These are phyloP conservation scores for Drosophila subsilvestris DNA, from an alignment of 2,888 invertebrate species.

Conservation along the genomic window DNA sequence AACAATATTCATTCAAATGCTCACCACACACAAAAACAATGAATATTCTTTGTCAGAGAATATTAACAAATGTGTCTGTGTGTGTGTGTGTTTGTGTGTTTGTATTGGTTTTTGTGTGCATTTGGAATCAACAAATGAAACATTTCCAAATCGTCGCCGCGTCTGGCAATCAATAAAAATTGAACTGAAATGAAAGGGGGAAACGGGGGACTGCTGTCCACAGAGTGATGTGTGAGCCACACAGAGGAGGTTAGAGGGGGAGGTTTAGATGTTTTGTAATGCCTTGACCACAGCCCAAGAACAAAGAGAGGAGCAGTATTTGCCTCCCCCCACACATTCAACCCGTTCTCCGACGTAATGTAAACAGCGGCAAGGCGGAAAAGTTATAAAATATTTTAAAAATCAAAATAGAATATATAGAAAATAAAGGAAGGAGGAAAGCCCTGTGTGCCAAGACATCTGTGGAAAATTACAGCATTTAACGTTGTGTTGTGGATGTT, in stretches of 20 bases:
- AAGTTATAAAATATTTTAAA: conserved; percentile 52
- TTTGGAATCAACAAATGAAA: conserved; percentile 47
- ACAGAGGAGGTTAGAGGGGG: conserved; percentile 28
- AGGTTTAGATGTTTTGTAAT: conserved; percentile 43
- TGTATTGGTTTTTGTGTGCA: conserved; percentile 3
- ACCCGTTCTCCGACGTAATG: conserved; percentile 14
- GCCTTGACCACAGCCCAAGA: conserved; percentile 30
- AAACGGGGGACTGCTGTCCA: not conserved
- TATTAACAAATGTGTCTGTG: not conserved
- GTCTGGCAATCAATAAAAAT: conserved; percentile 51
- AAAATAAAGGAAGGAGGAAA: not conserved
- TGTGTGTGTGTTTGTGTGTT: not conserved
- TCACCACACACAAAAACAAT: conserved; percentile 30
- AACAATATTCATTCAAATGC: not conserved
- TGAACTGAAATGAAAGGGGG: conserved; percentile 5
- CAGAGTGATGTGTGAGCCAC: conserved; percentile 7
- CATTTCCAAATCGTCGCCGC: conserved; percentile 49
- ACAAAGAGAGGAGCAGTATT: conserved; percentile 1
- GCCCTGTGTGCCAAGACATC: not conserved
- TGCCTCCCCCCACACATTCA: conserved; percentile 19
- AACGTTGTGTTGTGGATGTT: conserved; percentile 2
- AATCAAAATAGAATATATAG: conserved; percentile 35
- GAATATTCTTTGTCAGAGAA: conserved; percentile 39
- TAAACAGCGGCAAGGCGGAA: conserved; percentile 29
- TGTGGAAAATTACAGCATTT: conserved; percentile 48